Percentiles rank a stretch among this genome's conserved stretches.
These are phyloP conservation scores for Vipera ursinii DNA, from an alignment of 2,797 vertebrate genomes.

Conservation along the genomic window DNA sequence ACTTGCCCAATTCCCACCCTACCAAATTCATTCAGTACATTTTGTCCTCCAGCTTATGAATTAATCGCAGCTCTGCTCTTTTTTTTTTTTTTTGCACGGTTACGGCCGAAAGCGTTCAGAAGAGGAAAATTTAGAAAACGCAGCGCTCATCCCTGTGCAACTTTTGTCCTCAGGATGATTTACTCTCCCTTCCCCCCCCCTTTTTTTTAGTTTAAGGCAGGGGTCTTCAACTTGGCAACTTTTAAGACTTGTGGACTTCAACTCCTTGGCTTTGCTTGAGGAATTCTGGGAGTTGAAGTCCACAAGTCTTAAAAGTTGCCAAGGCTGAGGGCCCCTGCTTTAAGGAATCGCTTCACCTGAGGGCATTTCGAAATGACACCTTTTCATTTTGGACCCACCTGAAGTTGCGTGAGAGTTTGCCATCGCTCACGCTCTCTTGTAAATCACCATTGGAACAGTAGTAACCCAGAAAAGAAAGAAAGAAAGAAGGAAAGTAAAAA, in stretches of 20 bases:
- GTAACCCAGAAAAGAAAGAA: slow-evolving; percentile 71
- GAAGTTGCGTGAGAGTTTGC: slow-evolving; percentile 86
- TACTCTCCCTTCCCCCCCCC: background rate
- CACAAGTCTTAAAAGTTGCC: too few species aligned
- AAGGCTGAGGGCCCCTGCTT: too few species aligned
- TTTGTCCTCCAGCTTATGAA: slow-evolving; percentile 11
- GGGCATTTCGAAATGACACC: slow-evolving; percentile 76
- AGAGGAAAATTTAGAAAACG: background rate
- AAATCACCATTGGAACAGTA: slow-evolving; percentile 88
- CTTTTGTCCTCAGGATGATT: slow-evolving; percentile 23
- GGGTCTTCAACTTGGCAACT: too few species aligned
- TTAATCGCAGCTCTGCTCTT: background rate
- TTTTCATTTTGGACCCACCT: slow-evolving; percentile 79
- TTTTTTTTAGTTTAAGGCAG: slow-evolving; percentile 30
- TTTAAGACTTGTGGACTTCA: too few species aligned
- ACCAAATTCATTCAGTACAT: background rate
- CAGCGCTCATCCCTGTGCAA: slow-evolving; percentile 41
- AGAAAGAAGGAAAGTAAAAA: background rate
- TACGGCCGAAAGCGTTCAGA: background rate
- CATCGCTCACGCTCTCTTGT: slow-evolving; percentile 84
- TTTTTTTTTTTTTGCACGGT: background rate
- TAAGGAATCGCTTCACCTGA: slow-evolving; percentile 56
- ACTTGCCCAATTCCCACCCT: slow-evolving; percentile 14
- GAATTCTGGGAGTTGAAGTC: too few species aligned
- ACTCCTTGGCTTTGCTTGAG: too few species aligned